Evolutionary conservation across 37 sponge, comb jelly and placozoan species (phyloP).

Genomic region (Theonella swinhoei): DNA sequence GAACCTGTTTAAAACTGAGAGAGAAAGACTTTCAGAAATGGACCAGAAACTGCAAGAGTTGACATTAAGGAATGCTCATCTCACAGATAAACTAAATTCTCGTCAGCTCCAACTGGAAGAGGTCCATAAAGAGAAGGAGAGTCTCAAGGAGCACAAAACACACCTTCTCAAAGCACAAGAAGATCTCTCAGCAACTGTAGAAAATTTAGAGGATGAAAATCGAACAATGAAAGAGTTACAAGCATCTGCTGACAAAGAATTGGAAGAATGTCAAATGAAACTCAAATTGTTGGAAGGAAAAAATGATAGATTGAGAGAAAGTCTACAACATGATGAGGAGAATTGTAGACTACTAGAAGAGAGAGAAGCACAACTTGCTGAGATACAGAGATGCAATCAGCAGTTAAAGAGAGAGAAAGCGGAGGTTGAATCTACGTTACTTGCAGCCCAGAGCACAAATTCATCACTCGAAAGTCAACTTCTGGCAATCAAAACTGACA

Average conservation of each 20-base stretch:
- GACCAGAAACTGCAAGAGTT: not conserved
- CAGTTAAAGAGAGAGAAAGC: conserved; percentile 2
- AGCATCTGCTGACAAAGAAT: not conserved
- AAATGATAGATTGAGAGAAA: conserved; percentile 7
- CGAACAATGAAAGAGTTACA: not conserved
- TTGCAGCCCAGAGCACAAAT: not conserved
- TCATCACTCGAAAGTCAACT: not conserved
- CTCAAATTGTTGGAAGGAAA: not conserved
- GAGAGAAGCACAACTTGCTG: conserved; percentile 14
- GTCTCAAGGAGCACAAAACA: conserved; percentile 2
- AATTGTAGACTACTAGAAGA: conserved; percentile 7
- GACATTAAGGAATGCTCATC: conserved; percentile 3
- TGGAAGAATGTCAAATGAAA: conserved; percentile 8
- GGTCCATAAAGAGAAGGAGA: not conserved
- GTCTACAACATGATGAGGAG: no score
- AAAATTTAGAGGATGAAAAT: not conserved
- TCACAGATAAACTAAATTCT: not conserved
- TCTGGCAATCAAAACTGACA: not conserved
- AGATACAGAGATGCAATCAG: not conserved
- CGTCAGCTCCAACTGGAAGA: conserved; percentile 29
- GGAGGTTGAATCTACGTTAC: not conserved
- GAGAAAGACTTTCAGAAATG: not conserved
- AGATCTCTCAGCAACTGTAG: not conserved
- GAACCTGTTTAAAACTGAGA: not conserved
- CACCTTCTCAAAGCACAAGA: conserved; percentile 10